Base-by-base conservation (phyloP, 30 jellyfish, hydroid and myxozoan genomes). In the Pseudorhiza aurosa region DNA sequence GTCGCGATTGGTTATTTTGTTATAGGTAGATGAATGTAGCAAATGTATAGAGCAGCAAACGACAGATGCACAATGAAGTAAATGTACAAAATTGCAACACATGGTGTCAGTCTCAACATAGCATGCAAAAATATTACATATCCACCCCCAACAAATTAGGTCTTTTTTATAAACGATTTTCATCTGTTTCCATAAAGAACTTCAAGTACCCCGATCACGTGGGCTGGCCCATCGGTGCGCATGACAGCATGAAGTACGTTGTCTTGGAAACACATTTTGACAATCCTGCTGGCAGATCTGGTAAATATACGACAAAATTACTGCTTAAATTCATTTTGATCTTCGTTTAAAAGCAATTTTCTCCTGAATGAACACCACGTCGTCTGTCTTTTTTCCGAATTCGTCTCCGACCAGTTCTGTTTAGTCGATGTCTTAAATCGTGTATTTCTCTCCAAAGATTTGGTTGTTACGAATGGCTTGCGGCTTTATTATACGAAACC, bases 191-290 rank as follows among this genome's bases (percentile, higher is more conserved):
- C 22, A 2, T 12, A 21, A 3, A 74, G 87, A 58, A 59, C 28
- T 77, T 77, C 81, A 77, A 77, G 42, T 77, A 14, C 32, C 89
- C 89, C 17, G 71, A 36, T 58, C 89, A 77, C 55, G 81, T 63
- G 55, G 89, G 89, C 9, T 58, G 79, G 79, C 78, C 89, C 1
- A 39, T 77, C 6, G 81, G 89, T 18, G 79, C 89, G 28, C 19
- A 76, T 26, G 71, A 77, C 56, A 58, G 81, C 42, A 37, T 62
- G 63, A 59, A 31, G 33, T 77, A 37, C 68, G 65, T 77, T 40
- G 81, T 77, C 18, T 18, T 77, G 71, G 89, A 77, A 29, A 62
- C 81, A 8, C 89, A 77, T 40, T 77, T 58, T 22, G 89, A 77
- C 72, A 77, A 77, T 51, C 89, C 89, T 21, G 12, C 78, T 2